phyloP scores from a whole-genome alignment of 2,113 vertebrate genomes.

The Clinocottus analis region DNA sequence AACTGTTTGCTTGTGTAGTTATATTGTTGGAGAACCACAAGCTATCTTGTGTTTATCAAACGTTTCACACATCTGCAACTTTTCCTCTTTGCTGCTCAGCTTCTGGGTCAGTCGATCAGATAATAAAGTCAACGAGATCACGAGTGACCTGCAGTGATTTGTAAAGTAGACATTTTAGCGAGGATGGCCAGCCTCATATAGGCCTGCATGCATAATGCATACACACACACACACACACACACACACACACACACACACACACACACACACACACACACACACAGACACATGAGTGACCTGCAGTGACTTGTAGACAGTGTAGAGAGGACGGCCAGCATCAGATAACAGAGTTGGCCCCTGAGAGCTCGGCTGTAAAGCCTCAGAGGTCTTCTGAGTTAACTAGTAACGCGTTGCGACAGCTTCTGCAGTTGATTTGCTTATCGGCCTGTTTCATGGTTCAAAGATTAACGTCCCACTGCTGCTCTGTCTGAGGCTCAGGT shows the following conservation, averaged over 20 bases:
- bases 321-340: too few relatives aligned
- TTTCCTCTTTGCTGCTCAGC: neutral
- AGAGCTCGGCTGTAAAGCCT: neutral
- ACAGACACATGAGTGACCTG: conserved; percentile 2
- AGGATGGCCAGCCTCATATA: neutral
- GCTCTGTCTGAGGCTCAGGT: conserved; percentile 9
- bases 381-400: neutral
- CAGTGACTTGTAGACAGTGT: neutral
- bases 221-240: too few relatives aligned
- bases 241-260: too few relatives aligned
- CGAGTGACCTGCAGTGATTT: too few relatives aligned
- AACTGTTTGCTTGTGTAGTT: too few relatives aligned
- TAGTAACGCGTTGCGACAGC: neutral
- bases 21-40: too few relatives aligned
- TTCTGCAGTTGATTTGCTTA: neutral
- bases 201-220: too few relatives aligned
- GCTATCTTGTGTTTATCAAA: too few relatives aligned
- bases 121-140: neutral
- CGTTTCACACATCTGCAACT: too few relatives aligned
- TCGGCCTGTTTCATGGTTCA: conserved; percentile 5
- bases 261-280: too few relatives aligned
- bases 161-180: too few relatives aligned
- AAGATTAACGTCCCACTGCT: conserved; percentile 41
- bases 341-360: neutral
- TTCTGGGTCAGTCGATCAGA: neutral